phyloP scores from a whole-genome alignment of 2,888 invertebrate species.

The Druceiella hillmani region DNA sequence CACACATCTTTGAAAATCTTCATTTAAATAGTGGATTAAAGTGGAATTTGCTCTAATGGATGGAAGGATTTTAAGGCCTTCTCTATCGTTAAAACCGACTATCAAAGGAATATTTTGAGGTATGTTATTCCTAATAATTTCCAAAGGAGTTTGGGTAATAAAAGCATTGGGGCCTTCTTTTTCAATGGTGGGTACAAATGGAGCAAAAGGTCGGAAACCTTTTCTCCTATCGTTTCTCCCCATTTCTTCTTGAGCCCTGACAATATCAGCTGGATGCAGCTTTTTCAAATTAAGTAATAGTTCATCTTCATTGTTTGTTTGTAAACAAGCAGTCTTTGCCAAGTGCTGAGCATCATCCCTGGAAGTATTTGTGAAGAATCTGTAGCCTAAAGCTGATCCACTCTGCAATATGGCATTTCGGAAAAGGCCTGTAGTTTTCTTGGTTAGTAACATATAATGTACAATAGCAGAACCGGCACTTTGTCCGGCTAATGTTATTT shows the following conservation, averaged over 20 bases:
- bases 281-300: constrained; percentile 21
- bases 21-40: constrained; percentile 21
- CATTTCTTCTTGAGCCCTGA: constrained; percentile 24
- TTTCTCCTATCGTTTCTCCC: constrained; percentile 18
- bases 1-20: constrained; percentile 26
- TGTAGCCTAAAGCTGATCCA: constrained; percentile 26
- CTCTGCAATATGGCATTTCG: constrained; percentile 26
- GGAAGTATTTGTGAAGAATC: constrained; percentile 25
- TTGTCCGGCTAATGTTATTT: constrained; percentile 30
- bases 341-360: constrained; percentile 21
- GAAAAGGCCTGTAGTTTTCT: constrained; percentile 28
- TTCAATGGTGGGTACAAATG: constrained; percentile 37
- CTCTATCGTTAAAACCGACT: constrained; percentile 33
- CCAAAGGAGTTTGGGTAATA: constrained; percentile 31
- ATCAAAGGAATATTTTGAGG: constrained; percentile 34
- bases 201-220: constrained; percentile 22
- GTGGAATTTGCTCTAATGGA: constrained; percentile 12
- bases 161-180: constrained; percentile 27
- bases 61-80: constrained; percentile 28
- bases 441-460: constrained; percentile 30
- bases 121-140: constrained; percentile 29
- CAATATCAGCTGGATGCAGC: constrained; percentile 24
- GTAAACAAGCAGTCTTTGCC: constrained; percentile 21
- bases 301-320: constrained; percentile 15
- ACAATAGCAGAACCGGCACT: constrained; percentile 31